Conservation (phyloP, 1,140 invertebrate species). For the Ceratosolen fusciceps region DNA sequence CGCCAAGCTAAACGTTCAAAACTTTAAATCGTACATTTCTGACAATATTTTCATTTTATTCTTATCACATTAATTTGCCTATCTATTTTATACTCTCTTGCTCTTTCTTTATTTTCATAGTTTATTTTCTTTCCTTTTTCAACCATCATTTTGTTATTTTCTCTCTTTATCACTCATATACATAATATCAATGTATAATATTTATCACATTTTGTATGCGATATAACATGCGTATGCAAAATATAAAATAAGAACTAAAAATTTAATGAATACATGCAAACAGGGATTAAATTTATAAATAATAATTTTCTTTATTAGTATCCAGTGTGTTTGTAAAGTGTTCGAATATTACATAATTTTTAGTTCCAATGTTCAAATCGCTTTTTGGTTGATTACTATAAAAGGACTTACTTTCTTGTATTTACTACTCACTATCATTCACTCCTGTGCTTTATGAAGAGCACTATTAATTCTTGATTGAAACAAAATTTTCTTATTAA, state of each 20-base stretch:
- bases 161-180: background rate
- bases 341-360: background rate
- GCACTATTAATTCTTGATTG: conserved; percentile 49
- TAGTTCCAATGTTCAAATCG: background rate
- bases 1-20: conserved; percentile 70
- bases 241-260: background rate
- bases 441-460: conserved; percentile 39
- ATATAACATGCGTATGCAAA: background rate
- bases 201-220: background rate
- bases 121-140: background rate
- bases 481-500: conserved; percentile 27
- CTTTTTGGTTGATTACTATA: background rate
- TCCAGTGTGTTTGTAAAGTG: conserved; percentile 58
- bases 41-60: no score
- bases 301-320: background rate
- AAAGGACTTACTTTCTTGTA: background rate
- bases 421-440: conserved; percentile 32
- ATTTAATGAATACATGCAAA: background rate
- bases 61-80: no score
- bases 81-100: background rate
- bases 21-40: conserved; percentile 62
- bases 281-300: no score
- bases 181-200: background rate
- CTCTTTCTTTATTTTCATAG: background rate
- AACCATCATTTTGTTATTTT: background rate